Evolutionary conservation across 2,888 invertebrate species (phyloP).

Genomic region (Dicycla oo): DNA sequence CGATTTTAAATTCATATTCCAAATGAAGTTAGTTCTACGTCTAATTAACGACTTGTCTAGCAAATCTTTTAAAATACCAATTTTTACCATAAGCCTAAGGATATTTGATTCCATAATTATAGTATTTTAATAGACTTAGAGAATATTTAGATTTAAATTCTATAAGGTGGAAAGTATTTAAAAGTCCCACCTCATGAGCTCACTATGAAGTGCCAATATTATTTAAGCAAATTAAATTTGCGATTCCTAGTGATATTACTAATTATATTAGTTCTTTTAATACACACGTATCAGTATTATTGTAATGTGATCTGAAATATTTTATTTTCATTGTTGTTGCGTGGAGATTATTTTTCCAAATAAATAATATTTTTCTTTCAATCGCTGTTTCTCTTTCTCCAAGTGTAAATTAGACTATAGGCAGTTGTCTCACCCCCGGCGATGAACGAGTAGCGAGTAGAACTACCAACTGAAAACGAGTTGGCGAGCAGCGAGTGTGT

Average conservation of each 20-base stretch:
- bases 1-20: neutral
- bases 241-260: constrained; percentile 22
- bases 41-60: too few species aligned
- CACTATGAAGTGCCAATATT: constrained; percentile 57
- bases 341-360: constrained; percentile 68
- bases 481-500: too few species aligned
- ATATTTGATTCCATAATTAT: constrained; percentile 8
- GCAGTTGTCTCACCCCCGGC: too few species aligned
- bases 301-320: constrained; percentile 38
- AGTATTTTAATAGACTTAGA: constrained; percentile 6
- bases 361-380: constrained; percentile 69
- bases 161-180: constrained; percentile 3
- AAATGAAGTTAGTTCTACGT: neutral
- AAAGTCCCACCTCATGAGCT: constrained; percentile 41
- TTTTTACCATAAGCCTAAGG: constrained; percentile 6
- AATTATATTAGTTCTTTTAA: constrained; percentile 12
- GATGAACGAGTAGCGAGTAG: too few species aligned
- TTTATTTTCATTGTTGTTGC: constrained; percentile 45
- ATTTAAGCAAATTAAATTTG: constrained; percentile 63
- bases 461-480: too few species aligned
- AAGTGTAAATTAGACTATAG: neutral
- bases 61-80: neutral
- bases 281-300: constrained; percentile 39
- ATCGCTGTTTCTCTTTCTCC: constrained; percentile 18
- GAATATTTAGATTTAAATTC: constrained; percentile 35